Evolutionary conservation across 1,140 invertebrate species (phyloP).

Genomic region (Zaprionus ghesquierei): DNA sequence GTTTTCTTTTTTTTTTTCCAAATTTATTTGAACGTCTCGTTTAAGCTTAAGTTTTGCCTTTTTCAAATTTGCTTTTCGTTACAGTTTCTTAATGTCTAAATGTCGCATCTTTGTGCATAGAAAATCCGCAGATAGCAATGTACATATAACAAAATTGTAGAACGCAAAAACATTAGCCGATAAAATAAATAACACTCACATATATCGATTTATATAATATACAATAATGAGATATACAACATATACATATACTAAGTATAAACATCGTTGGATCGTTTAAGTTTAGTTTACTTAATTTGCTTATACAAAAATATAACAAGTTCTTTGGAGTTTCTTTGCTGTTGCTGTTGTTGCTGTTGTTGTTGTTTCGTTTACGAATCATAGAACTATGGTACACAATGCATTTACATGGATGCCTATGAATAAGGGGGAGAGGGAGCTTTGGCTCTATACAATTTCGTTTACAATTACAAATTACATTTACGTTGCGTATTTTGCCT

Average conservation of each 20-base stretch:
- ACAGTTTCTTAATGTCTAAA: slow-evolving; percentile 42
- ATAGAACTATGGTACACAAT: slow-evolving; percentile 54
- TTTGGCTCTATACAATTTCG: slow-evolving; percentile 37
- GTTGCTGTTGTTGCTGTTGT: neutral
- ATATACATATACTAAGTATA: neutral
- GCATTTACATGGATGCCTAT: slow-evolving; percentile 36
- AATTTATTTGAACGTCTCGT: slow-evolving; percentile 64
- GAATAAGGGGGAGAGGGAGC: slow-evolving; percentile 57
- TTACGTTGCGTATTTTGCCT: slow-evolving; percentile 19
- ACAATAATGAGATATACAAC: slow-evolving; percentile 4
- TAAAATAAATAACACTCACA: slow-evolving; percentile 58
- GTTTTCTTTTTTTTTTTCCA: slow-evolving; percentile 44
- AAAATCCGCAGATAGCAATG: slow-evolving; percentile 48
- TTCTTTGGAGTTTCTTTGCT: slow-evolving; percentile 61
- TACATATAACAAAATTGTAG: slow-evolving; percentile 25
- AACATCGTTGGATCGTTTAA: neutral
- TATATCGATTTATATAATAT: slow-evolving; percentile 35
- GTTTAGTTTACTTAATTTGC: slow-evolving; percentile 45
- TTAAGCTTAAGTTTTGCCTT: slow-evolving; percentile 43
- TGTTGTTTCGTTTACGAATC: neutral
- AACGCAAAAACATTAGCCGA: slow-evolving; percentile 43
- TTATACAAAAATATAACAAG: slow-evolving; percentile 78
- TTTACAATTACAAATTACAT: neutral
- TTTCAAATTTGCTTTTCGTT: slow-evolving; percentile 36
- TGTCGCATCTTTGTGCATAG: slow-evolving; percentile 26